Evolutionary conservation across 37 sponge, comb jelly and placozoan species (phyloP).

Genomic region (Diacarnus erythraeanus): DNA sequence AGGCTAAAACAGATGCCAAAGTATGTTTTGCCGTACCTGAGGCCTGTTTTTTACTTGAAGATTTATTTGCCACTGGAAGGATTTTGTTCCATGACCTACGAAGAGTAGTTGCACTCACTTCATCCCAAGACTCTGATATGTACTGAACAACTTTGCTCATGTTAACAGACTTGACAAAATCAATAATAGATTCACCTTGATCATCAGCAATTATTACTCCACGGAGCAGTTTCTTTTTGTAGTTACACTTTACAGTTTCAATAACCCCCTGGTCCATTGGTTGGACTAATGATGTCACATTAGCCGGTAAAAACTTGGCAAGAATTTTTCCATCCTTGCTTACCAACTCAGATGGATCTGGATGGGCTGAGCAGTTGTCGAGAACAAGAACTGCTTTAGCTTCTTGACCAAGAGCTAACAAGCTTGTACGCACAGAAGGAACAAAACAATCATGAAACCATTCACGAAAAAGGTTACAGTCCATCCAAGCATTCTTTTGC

Average conservation of each 20-base stretch:
- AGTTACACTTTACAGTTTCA: conserved; percentile 44
- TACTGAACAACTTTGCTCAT: conserved; percentile 30
- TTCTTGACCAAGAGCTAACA: too few species aligned
- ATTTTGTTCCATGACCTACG: conserved; percentile 20
- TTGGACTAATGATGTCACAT: conserved; percentile 47
- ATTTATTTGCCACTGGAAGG: neutral
- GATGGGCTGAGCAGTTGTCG: conserved; percentile 60
- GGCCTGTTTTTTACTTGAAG: neutral
- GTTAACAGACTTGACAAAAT: conserved; percentile 52
- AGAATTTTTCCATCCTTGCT: conserved; percentile 27
- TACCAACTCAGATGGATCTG: conserved; percentile 22
- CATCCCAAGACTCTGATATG: conserved; percentile 6
- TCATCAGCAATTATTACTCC: conserved; percentile 68
- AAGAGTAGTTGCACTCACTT: neutral
- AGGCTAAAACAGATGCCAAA: neutral
- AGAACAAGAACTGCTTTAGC: conserved; percentile 42
- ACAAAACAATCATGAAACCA: conserved; percentile 53
- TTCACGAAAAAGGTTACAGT: conserved; percentile 14
- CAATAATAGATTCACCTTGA: conserved; percentile 22
- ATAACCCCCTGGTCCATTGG: conserved; percentile 64
- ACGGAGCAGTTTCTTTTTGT: conserved; percentile 25
- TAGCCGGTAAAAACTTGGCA: conserved; percentile 34
- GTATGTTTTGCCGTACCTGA: too few species aligned
- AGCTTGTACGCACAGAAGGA: conserved; percentile 7
- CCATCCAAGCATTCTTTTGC: conserved; percentile 57